These are phyloP conservation scores for Zosterops borbonicus DNA, from an alignment of 2,113 vertebrate species.

Conservation along the genomic window DNA sequence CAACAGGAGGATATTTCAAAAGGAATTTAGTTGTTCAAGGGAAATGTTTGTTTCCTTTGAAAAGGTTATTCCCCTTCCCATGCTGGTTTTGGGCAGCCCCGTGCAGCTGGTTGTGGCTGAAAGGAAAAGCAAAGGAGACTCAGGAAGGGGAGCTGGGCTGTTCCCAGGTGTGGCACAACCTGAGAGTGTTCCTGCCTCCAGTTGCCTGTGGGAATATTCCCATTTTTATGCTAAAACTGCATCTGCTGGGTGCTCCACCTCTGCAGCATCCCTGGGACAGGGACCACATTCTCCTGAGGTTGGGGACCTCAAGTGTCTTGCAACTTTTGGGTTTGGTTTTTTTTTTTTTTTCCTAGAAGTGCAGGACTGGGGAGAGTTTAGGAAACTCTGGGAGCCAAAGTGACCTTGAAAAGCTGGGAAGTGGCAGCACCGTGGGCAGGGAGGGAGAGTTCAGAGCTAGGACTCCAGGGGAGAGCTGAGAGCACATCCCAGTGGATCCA, in stretches of 20 bases:
- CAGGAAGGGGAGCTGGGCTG: not conserved
- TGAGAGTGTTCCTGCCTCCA: not conserved
- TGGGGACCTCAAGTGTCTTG: not conserved
- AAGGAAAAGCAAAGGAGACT: not conserved
- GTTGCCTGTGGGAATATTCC: not conserved
- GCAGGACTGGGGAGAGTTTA: not conserved
- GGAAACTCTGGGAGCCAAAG: not conserved
- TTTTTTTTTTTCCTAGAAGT: not conserved
- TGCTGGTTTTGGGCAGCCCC: not conserved
- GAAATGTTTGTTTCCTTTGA: not conserved
- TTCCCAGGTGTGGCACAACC: fast-evolving
- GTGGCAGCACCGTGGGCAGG: not conserved
- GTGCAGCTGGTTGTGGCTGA: not conserved
- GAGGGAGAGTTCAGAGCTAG: not conserved
- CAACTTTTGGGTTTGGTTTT: not conserved
- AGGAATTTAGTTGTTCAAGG: not conserved
- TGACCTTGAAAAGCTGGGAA: not conserved
- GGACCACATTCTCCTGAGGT: not conserved
- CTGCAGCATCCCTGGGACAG: not conserved
- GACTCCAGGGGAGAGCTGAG: not conserved
- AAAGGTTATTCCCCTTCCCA: not conserved
- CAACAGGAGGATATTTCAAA: not conserved
- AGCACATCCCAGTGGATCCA: not conserved
- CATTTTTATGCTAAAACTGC: not conserved
- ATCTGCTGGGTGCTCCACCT: not conserved